These are phyloP conservation scores for Didymodactylos carnosus DNA, from an alignment of 2,888 invertebrate genomes.

Conservation along the genomic window DNA sequence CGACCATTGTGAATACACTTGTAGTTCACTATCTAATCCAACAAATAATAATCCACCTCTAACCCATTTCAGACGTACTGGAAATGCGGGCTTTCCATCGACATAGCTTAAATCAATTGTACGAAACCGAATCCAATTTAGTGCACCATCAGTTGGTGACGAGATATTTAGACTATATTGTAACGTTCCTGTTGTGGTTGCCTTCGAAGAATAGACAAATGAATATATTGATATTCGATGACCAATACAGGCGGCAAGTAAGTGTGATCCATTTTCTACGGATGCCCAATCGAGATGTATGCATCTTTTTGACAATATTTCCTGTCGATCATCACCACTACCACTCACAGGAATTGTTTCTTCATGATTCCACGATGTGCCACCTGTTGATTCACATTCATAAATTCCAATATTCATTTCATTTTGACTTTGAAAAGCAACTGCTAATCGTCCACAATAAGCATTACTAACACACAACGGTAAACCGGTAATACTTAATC, in stretches of 20 bases:
- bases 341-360: conserved; percentile 48
- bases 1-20: conserved; percentile 87
- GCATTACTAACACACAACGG: conserved; percentile 58
- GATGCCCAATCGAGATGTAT: conserved; percentile 97
- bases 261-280: conserved; percentile 92
- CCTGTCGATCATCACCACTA: no score
- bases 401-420: conserved; percentile 44
- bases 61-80: conserved; percentile 97
- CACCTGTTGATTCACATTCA: conserved; percentile 95
- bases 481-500: conserved; percentile 20
- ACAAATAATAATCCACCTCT: conserved; percentile 89
- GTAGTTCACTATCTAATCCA: conserved; percentile 99
- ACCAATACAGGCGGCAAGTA: conserved; percentile 77
- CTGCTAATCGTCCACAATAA: conserved; percentile 86
- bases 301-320: background rate
- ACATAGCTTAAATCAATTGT: conserved; percentile 54
- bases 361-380: conserved; percentile 65
- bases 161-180: conserved; percentile 16
- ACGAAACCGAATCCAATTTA: conserved; percentile 69
- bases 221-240: conserved; percentile 59
- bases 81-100: conserved; percentile 69
- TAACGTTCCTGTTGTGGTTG: conserved; percentile 16
- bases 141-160: conserved; percentile 16
- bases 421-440: conserved; percentile 67
- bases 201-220: conserved; percentile 35